phyloP scores from a whole-genome alignment of 1,140 invertebrate genomes.

The Drosophila murphyi region DNA sequence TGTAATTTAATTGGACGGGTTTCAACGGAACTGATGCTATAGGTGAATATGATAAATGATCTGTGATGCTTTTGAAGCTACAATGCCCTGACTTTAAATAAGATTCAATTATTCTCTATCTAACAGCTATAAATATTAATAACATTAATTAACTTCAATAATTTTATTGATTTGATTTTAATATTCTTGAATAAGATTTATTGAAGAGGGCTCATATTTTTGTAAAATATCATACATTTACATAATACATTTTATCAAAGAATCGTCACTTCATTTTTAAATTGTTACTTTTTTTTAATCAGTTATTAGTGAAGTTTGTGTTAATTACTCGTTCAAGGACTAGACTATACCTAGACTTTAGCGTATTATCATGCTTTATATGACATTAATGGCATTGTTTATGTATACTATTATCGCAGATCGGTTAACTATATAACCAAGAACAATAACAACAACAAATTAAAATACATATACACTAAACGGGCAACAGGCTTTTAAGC shows the following conservation, averaged over 20 bases:
- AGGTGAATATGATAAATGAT: no score
- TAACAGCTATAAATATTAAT: no score
- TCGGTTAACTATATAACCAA: slow-evolving; percentile 45
- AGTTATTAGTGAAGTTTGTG: neutral
- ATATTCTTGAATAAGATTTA: neutral
- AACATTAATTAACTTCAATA: no score
- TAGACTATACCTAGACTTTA: neutral
- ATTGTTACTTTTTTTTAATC: neutral
- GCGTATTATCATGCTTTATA: neutral
- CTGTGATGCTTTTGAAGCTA: no score
- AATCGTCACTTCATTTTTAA: neutral
- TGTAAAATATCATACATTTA: neutral
- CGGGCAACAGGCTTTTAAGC: slow-evolving; percentile 55
- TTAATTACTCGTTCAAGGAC: neutral
- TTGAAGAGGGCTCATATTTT: no score
- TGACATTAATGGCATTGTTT: neutral
- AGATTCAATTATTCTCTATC: no score
- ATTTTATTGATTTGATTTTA: neutral
- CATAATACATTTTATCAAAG: neutral
- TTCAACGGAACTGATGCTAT: no score
- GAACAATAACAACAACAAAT: slow-evolving; percentile 38
- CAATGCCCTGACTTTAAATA: no score
- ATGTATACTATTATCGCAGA: slow-evolving; percentile 23
- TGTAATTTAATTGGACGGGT: no score
- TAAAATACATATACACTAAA: slow-evolving; percentile 52